Evolutionary conservation across 2,113 vertebrate species (phyloP).

Genomic region (Barbus barbus): DNA sequence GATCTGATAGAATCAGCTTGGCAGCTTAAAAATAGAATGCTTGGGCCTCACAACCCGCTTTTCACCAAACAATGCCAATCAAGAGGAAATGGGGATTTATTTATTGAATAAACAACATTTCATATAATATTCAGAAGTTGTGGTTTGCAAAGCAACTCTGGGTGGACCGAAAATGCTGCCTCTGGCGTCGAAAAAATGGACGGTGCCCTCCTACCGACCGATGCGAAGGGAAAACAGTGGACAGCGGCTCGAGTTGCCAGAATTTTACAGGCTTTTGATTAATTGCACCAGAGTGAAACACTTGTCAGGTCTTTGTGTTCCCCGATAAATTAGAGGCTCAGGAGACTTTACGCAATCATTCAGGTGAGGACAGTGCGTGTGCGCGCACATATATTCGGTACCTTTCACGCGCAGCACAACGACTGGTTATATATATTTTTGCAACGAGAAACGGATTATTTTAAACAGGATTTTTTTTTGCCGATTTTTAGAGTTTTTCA

Average conservation of each 20-base stretch:
- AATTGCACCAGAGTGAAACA: constrained; percentile 71
- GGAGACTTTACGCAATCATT: constrained; percentile 69
- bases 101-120: background rate
- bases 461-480: constrained; percentile 18
- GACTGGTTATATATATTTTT: constrained; percentile 58
- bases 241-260: constrained; percentile 51
- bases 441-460: constrained; percentile 44
- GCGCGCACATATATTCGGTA: constrained; percentile 52
- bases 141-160: background rate
- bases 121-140: background rate
- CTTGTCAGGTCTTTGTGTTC: constrained; percentile 65
- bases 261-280: constrained; percentile 69
- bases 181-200: constrained; percentile 66
- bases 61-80: background rate
- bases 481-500: constrained; percentile 35
- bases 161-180: constrained; percentile 60
- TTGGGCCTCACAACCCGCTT: too few relatives aligned
- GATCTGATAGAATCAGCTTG: background rate
- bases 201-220: constrained; percentile 61
- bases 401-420: constrained; percentile 53
- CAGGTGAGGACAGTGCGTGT: constrained; percentile 65
- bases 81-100: background rate
- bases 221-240: constrained; percentile 57
- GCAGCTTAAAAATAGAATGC: background rate
- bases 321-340: constrained; percentile 73